Base-by-base conservation (phyloP, 2,888 invertebrate species). In the Galerucella nymphaeae region DNA sequence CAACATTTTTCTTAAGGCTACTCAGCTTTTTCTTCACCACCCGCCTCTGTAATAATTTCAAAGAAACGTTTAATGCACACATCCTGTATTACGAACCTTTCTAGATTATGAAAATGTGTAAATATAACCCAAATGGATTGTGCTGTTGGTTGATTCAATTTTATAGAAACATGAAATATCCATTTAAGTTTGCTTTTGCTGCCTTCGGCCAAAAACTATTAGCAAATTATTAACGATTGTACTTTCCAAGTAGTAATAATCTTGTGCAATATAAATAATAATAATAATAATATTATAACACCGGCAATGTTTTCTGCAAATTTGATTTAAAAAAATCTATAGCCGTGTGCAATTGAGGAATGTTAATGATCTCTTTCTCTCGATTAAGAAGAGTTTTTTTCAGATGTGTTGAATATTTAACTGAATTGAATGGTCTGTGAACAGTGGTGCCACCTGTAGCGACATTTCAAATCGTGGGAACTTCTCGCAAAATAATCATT, bases 81-180 rank as follows among this genome's bases (percentile, higher is more conserved):
- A 62, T 62, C 42, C 61, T 62, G 61, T 62, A 62, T 41, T 53
- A 62, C 61, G 50, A 69, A 42, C 61, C 61, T 62, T 69, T 62
- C 41, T 57, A 62, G 48, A 69, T 69, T 69, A 69, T 69, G 62
- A 69, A 69, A 69, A 69, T 69, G 69, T 62, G 69, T 69, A 69
- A 69, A 69, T 69, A 62, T 69, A 69, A 69, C 69, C 69, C 57
- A 62, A 69, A 69, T 69, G 69, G 69, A 69, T 62, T 69, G 69
- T 69, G 61, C 58, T 69, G 61, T 48, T 45, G 67, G 67, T 68
- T 62, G 62, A 69, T 69, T 69, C 69, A 69, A 69, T 69, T 69
- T 69, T 69, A 69, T 69, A 69, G 61, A 62, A 69, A 69, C 69
- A 69, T 69, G 69, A 53, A 69, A 69, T 69, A 55, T 61, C 62